phyloP scores from a whole-genome alignment of 2,113 vertebrate species.

The Leiothrix lutea region DNA sequence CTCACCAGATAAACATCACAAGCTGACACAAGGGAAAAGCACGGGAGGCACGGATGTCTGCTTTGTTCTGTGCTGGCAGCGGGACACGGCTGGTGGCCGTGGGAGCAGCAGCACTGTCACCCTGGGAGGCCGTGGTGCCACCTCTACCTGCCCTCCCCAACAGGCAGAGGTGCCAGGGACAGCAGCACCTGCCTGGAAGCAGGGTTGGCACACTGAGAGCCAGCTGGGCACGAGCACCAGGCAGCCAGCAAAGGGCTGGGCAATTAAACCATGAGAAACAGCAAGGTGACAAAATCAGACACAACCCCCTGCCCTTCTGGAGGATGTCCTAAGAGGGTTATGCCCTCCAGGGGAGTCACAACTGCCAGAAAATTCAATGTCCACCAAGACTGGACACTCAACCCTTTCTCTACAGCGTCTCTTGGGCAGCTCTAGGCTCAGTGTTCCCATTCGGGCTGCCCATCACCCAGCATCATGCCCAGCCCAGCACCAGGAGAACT shows the following conservation, averaged over 20 bases:
- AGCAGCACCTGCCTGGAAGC: not conserved
- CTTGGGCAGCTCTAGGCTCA: accelerated
- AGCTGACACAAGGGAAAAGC: not conserved
- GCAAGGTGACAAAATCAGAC: not conserved
- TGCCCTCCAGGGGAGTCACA: not conserved
- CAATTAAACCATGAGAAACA: accelerated
- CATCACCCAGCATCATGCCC: not conserved
- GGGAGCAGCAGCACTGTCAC: not conserved
- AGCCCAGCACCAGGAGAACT: accelerated
- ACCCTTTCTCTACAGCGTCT: accelerated
- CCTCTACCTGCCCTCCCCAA: accelerated
- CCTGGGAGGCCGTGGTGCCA: accelerated
- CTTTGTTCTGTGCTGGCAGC: accelerated
- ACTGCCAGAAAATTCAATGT: not conserved
- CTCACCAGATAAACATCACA: not conserved
- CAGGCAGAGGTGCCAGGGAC: not conserved
- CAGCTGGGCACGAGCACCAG: too few species aligned
- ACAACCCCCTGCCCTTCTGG: not conserved
- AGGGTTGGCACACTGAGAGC: not conserved
- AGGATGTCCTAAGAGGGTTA: not conserved
- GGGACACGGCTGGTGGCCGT: accelerated
- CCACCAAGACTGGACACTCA: not conserved
- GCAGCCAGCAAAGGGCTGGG: not conserved
- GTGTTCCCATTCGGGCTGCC: not conserved
- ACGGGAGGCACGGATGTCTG: accelerated